Conservation (phyloP, 2,888 invertebrate genomes). For the Luffia ferchaultella region DNA sequence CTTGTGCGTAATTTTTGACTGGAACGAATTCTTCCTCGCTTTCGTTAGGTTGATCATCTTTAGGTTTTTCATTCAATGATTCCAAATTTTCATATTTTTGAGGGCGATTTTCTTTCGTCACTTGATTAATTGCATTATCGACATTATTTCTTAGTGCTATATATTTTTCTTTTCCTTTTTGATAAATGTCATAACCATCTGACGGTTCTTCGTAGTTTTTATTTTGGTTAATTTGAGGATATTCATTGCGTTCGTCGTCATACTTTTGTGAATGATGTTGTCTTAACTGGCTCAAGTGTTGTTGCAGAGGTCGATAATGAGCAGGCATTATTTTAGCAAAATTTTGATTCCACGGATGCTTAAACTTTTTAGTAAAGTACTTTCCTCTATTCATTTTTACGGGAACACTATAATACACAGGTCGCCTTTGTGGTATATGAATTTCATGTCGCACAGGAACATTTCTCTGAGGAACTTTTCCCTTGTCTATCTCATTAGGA, state of each 20-base stretch:
- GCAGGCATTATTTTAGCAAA: slow-evolving; percentile 46
- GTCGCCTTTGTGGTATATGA: slow-evolving; percentile 40
- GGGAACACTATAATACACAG: slow-evolving; percentile 39
- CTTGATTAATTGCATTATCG: slow-evolving; percentile 44
- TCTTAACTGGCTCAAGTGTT: slow-evolving; percentile 41
- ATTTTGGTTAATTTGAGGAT: slow-evolving; percentile 39
- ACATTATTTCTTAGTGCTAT: slow-evolving; percentile 39
- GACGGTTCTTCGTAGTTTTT: slow-evolving; percentile 36
- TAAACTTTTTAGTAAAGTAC: slow-evolving; percentile 40
- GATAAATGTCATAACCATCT: slow-evolving; percentile 64
- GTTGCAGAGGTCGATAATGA: slow-evolving; percentile 48
- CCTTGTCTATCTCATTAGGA: slow-evolving; percentile 38
- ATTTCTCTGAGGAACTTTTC: slow-evolving; percentile 41
- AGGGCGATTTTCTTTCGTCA: slow-evolving; percentile 33
- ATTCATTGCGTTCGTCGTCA: slow-evolving; percentile 51
- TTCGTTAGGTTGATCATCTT: slow-evolving; percentile 22
- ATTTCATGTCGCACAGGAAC: slow-evolving; percentile 39
- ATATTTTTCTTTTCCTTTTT: slow-evolving; percentile 52
- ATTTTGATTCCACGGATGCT: slow-evolving; percentile 50
- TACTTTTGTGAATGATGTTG: slow-evolving; percentile 51
- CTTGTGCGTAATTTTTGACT: slow-evolving; percentile 71
- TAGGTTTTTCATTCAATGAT: slow-evolving; percentile 23
- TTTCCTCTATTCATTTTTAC: slow-evolving; percentile 28
- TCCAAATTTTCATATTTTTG: slow-evolving; percentile 31
- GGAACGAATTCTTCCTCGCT: slow-evolving; percentile 67